Conservation (phyloP, 37 sponge, comb jelly and placozoan species). For the Aplysina aerophoba region DNA sequence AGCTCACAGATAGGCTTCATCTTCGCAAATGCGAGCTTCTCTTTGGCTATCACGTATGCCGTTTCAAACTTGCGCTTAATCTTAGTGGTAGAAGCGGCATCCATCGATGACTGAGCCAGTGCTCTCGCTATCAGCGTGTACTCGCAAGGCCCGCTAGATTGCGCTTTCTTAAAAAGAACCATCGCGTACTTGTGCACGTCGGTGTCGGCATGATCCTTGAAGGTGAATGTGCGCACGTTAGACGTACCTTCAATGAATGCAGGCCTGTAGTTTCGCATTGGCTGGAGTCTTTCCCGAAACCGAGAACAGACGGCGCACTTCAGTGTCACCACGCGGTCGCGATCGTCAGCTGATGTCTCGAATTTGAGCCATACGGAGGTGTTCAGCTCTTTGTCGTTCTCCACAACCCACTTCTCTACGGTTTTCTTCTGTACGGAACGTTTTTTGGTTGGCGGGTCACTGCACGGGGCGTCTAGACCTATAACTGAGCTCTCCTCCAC, state of each 20-base stretch:
- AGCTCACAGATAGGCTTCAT: conserved; percentile 46
- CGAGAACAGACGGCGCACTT: conserved; percentile 46
- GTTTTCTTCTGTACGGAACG: conserved; percentile 26
- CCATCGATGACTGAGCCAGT: conserved; percentile 27
- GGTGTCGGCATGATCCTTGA: conserved; percentile 46
- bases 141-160: conserved; percentile 18
- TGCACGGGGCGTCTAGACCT: conserved; percentile 9
- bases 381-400: conserved; percentile 22
- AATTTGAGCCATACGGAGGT: conserved; percentile 42
- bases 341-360: conserved; percentile 22
- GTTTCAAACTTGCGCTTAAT: conserved; percentile 43
- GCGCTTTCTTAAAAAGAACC: conserved; percentile 32
- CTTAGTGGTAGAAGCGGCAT: conserved; percentile 7
- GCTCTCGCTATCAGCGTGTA: conserved; percentile 32
- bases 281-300: conserved; percentile 27
- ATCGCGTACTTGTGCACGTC: conserved; percentile 38
- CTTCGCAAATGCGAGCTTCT: conserved; percentile 56
- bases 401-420: conserved; percentile 47
- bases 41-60: conserved; percentile 64
- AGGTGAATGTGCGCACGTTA: conserved; percentile 25
- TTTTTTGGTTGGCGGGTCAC: conserved; percentile 32
- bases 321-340: conserved; percentile 37
- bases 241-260: conserved; percentile 56
- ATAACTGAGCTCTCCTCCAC: not conserved
- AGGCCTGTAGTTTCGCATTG: conserved; percentile 39